phyloP scores from a whole-genome alignment of 2,888 invertebrate genomes.

The Mellilla xanthometata region DNA sequence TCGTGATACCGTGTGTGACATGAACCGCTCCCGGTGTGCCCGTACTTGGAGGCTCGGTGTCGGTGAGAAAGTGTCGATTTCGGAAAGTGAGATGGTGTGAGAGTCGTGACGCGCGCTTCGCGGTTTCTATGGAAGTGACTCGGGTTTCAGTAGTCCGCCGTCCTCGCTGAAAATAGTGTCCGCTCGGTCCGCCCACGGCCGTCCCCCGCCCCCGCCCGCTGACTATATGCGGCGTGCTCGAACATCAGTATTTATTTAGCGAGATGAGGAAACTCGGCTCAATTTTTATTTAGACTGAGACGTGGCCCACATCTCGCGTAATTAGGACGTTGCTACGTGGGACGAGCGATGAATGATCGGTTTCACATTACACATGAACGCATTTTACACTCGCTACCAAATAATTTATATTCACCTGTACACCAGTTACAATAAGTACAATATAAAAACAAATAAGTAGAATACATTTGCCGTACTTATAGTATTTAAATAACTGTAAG shows the following conservation, averaged over 20 bases:
- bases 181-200: constrained; percentile 40
- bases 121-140: constrained; percentile 60
- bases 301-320: constrained; percentile 69
- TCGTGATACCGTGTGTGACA: constrained; percentile 48
- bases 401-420: too few species aligned
- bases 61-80: constrained; percentile 32
- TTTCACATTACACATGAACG: constrained; percentile 40
- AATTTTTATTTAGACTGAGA: constrained; percentile 69
- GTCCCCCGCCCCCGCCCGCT: constrained; percentile 34
- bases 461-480: too few species aligned
- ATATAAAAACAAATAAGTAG: too few species aligned
- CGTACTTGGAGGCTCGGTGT: constrained; percentile 26
- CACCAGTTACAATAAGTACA: too few species aligned
- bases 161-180: constrained; percentile 80
- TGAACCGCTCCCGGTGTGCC: constrained; percentile 32
- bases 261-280: constrained; percentile 74
- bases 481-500: too few species aligned
- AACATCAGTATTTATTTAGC: constrained; percentile 77
- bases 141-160: constrained; percentile 74
- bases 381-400: not conserved
- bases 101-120: constrained; percentile 36
- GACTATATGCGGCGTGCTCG: constrained; percentile 77
- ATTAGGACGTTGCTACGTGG: constrained; percentile 52
- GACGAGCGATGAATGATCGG: constrained; percentile 37
- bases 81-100: constrained; percentile 28